These are phyloP conservation scores for Andinoacara biseriatus DNA, from an alignment of 2,113 vertebrate genomes.

Conservation along the genomic window DNA sequence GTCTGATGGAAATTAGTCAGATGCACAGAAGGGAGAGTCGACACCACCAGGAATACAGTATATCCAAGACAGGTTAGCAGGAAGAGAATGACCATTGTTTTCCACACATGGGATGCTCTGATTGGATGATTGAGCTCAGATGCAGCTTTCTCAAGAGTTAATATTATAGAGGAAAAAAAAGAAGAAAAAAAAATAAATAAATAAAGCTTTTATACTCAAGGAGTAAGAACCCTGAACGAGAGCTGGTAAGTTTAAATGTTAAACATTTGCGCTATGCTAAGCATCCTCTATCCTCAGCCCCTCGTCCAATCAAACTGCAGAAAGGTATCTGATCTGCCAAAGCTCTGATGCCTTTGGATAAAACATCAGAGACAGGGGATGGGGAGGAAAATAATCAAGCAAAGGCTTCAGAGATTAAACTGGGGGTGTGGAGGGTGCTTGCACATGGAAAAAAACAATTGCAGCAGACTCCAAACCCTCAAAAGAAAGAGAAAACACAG, in stretches of 20 bases:
- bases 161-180: constrained; percentile 22
- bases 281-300: constrained; percentile 50
- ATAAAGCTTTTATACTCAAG: constrained; percentile 29
- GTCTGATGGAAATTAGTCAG: constrained; percentile 36
- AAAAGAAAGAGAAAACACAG: constrained; percentile 59
- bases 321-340: constrained; percentile 36
- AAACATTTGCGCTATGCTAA: constrained; percentile 7
- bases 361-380: constrained; percentile 59
- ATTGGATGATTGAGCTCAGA: constrained; percentile 62
- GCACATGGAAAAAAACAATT: constrained; percentile 17
- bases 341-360: constrained; percentile 61
- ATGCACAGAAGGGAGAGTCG: constrained; percentile 17
- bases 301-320: constrained; percentile 70
- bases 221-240: constrained; percentile 2
- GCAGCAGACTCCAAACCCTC: constrained; percentile 61
- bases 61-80: constrained; percentile 53
- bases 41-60: constrained; percentile 32
- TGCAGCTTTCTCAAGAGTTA: constrained; percentile 28
- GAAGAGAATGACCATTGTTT: constrained; percentile 42
- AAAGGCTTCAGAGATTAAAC: constrained; percentile 50
- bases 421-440: constrained; percentile 50
- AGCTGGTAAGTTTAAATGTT: constrained; percentile 6
- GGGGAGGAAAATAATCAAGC: constrained; percentile 39
- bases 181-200: neutral
- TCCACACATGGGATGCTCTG: constrained; percentile 50